A percentile compares a stretch with the other conserved stretches of the same genome.
Conservation (phyloP, 2,888 invertebrate genomes). For the Autographa pulchrina region DNA sequence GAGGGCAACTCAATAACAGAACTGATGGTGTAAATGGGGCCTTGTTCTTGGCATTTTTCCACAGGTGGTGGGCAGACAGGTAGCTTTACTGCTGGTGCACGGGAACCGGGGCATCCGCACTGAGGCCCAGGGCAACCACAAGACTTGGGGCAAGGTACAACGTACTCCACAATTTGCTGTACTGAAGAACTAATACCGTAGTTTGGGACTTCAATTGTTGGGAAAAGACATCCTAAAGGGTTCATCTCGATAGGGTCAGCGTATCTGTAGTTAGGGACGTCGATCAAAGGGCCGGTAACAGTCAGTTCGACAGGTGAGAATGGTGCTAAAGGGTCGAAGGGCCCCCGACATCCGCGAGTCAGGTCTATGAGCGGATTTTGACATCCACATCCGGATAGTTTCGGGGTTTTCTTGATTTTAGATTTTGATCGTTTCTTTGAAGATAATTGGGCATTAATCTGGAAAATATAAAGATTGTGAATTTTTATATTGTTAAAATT, state of each 20-base stretch:
- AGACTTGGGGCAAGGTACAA: conserved; percentile 25
- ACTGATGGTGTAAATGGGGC: conserved; percentile 33
- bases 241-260: conserved; percentile 42
- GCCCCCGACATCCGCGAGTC: conserved; percentile 42
- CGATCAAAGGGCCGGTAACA: conserved; percentile 31
- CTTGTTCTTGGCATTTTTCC: conserved; percentile 43
- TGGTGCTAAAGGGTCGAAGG: conserved; percentile 37
- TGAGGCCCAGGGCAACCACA: conserved; percentile 47
- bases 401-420: conserved; percentile 35
- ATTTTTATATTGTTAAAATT: too few relatives aligned
- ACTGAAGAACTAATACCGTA: conserved; percentile 28
- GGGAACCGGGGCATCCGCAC: conserved; percentile 40
- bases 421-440: conserved; percentile 41
- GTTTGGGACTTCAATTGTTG: conserved; percentile 38
- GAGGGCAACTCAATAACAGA: conserved; percentile 51
- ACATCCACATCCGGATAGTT: conserved; percentile 43
- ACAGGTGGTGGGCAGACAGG: conserved; percentile 35
- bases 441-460: conserved; percentile 44
- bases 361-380: conserved; percentile 44
- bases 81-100: conserved; percentile 45
- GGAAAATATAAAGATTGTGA: conserved; percentile 15
- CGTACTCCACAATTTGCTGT: conserved; percentile 31
- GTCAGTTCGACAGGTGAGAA: conserved; percentile 22
- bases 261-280: conserved; percentile 52
- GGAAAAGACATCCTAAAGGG: conserved; percentile 47